Base-by-base conservation (phyloP, 2,797 vertebrate genomes). In the Parambassis ranga region DNA sequence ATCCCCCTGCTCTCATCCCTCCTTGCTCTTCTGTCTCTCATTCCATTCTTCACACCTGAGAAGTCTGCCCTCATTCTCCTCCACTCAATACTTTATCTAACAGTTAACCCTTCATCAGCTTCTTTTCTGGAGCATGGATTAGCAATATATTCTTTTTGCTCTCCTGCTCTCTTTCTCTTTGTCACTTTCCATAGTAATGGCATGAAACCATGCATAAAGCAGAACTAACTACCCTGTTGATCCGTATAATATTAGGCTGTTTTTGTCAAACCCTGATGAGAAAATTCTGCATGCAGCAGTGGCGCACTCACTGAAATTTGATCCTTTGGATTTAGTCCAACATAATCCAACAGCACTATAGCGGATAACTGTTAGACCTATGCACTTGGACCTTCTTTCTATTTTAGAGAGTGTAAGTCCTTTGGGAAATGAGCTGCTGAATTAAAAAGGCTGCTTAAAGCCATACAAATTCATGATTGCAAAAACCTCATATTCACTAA, bases 1-100 rank as follows among this genome's bases (percentile, higher is more conserved):
- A 81, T 85, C 84, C 87, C 81, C 81, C 82, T 77, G 53, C 69
- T 72, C 59, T 70, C 56, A 53, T 76, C 76, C 60, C 58, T 71
- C 71, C 66, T 63, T 60, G 44, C 75, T 64, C 71, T 67, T 77
- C 59, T 75, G 63, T 74, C 62, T 68, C 80, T 85, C 75, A 48
- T 82, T 86, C 81, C 80, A 81, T 84, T 88, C 87, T 87, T 89
- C 87, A 90, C 89, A 91, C 90, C 89, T 91, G 88, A 89, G 84
- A 86, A 81, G 77, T 65, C 81, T 59, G 71, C 60, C 82, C 77
- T 83, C 67, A 75, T 83, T 75, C 80, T 78, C 62, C 72, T 81
- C 61, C 51, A 26, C 81, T 82, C 73, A 55, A 37, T 81, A 75
- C 78, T 79, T 84, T 63, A 82, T 83, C 75, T 84, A 55, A 41